Evolutionary conservation across 2,113 vertebrate genomes (phyloP), one percentile per base, ranked within the genome.

Genomic region (Oenanthe oenanthe): DNA sequence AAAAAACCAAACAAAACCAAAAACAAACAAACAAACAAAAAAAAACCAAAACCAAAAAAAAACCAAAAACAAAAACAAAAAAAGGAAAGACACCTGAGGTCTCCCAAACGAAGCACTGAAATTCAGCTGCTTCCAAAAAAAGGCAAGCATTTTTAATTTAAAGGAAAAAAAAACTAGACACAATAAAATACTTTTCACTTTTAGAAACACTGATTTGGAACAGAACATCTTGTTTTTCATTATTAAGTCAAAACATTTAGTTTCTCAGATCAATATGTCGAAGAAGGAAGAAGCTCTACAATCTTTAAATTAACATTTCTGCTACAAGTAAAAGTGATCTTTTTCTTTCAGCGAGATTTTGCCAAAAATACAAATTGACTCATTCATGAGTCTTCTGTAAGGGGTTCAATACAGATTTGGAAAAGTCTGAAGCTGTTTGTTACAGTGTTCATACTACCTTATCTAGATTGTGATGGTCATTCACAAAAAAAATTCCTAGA

Each of bases 361-460:
- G 7, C 31, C 26, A 65, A 83, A 76, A 67, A 57, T n/a, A 32
- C 3, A 54, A 36, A 24, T 5, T 25, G 3, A 2, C 4, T 83
- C n/a, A n/a, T 65, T 45, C 18, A 43, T 22, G 2, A 63, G 21
- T 56, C 10, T 51, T 43, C 16, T 68, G 14, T 68, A 40, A 66
- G 8, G 4, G 8, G 24, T 16, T 48, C 0, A 1, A 8, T 38
- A 61, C 2, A 53, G 17, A 3, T n/a, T n/a, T 88, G 56, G 32
- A 54, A 74, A 87, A 74, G 6, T 15, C 56, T 74, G 28, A 74
- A 66, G 12, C 11, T 45, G 12, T 28, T 73, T 73, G 7, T 38
- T 58, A 31, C 3, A 28, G 2, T 63, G 6, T 38, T 62, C 48
- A 13, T 36, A 7, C 9, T 54, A 16, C 4, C 6, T 70, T 51